Evolutionary conservation across 2,113 vertebrate species (phyloP).

Genomic region (Glaucidium brasilianum): DNA sequence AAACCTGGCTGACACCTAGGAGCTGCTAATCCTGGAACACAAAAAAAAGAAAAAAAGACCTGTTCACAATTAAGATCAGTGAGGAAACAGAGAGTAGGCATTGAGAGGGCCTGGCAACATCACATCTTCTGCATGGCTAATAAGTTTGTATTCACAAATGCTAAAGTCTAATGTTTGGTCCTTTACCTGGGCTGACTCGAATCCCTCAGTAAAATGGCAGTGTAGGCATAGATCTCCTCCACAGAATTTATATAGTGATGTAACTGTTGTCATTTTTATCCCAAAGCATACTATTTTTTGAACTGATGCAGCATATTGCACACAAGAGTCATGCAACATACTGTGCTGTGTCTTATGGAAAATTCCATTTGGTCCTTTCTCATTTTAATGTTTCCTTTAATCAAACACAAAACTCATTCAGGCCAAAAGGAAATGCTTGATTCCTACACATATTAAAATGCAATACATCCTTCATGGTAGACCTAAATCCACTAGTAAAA

Average conservation of each 20-base stretch:
- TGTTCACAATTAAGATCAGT: background rate
- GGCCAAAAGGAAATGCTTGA: background rate
- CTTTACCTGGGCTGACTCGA: background rate
- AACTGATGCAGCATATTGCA: background rate
- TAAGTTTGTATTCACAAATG: background rate
- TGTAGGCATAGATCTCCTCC: background rate
- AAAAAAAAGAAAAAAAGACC: background rate
- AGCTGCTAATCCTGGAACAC: background rate
- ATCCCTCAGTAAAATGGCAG: background rate
- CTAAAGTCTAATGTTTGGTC: background rate
- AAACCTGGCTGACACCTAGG: background rate
- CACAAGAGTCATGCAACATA: rapidly evolving
- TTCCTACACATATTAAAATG: background rate
- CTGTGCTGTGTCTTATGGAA: background rate
- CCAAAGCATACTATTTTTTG: background rate
- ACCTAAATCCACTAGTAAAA: background rate
- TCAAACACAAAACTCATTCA: background rate
- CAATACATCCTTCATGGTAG: background rate
- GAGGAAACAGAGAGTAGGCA: background rate
- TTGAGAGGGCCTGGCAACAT: background rate
- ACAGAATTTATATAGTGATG: background rate
- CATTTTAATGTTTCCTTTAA: background rate
- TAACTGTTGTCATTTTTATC: background rate
- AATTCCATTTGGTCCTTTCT: background rate
- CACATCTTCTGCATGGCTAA: background rate